Evolutionary conservation across 2,888 invertebrate genomes (phyloP).

Genomic region (Gastracanthus pulcherrimus): DNA sequence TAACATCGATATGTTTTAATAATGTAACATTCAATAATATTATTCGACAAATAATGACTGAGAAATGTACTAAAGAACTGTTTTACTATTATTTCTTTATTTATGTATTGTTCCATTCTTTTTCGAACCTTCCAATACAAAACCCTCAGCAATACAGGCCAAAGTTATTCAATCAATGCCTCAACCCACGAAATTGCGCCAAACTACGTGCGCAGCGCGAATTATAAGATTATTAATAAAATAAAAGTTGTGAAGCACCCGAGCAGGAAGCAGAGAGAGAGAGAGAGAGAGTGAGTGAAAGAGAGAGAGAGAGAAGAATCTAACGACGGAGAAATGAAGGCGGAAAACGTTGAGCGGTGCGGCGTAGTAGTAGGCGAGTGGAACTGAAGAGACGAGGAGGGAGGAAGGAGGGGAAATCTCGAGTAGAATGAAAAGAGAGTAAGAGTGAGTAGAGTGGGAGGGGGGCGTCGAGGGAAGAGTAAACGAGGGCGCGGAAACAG

Average conservation of each 20-base stretch:
- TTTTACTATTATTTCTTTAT: too few relatives aligned
- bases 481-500: conserved; percentile 40
- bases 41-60: too few relatives aligned
- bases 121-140: too few relatives aligned
- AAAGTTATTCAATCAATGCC: too few relatives aligned
- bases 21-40: too few relatives aligned
- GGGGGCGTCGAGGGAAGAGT: conserved; percentile 19
- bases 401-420: conserved; percentile 23
- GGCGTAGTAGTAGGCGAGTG: conserved; percentile 50
- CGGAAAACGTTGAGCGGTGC: conserved; percentile 43
- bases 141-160: too few relatives aligned
- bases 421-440: conserved; percentile 51
- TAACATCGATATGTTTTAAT: too few relatives aligned
- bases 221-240: conserved; percentile 26
- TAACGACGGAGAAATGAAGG: conserved; percentile 43
- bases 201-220: not conserved
- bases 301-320: conserved; percentile 7
- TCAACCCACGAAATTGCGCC: too few relatives aligned
- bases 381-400: conserved; percentile 8
- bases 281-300: not conserved
- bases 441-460: conserved; percentile 25
- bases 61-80: too few relatives aligned
- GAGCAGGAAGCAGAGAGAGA: not conserved
- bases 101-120: too few relatives aligned
- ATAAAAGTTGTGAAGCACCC: conserved; percentile 17